Evolutionary conservation across 1,140 invertebrate genomes (phyloP).

Genomic region (Atta texana): DNA sequence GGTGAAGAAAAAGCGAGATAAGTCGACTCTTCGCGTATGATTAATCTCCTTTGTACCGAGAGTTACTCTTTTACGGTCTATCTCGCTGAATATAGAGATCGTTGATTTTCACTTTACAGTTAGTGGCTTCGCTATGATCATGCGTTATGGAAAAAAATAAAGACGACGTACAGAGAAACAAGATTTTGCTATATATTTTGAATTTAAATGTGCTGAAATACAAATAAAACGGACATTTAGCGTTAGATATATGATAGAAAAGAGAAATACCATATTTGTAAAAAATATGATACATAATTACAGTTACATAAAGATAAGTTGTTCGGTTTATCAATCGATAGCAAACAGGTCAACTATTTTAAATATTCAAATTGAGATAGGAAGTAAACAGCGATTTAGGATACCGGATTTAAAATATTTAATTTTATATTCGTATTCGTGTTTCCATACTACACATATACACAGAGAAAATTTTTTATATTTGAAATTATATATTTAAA

Average conservation of each 20-base stretch:
- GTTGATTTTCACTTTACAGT: constrained; percentile 18
- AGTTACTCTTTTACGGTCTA: background rate
- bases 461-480: no score
- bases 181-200: background rate
- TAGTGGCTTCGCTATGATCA: background rate
- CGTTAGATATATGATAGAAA: background rate
- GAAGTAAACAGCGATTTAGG: background rate
- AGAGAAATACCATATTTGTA: background rate
- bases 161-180: background rate
- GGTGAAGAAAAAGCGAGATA: background rate
- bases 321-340: constrained; percentile 41
- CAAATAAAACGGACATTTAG: background rate
- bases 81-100: background rate
- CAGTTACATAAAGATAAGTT: constrained; percentile 24
- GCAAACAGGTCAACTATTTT: constrained; percentile 34
- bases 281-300: constrained; percentile 8
- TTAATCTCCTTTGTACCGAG: constrained; percentile 12
- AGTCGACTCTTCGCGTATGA: background rate
- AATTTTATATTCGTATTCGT: background rate
- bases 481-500: no score
- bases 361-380: background rate
- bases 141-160: background rate
- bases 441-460: background rate
- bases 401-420: background rate
- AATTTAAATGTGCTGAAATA: constrained; percentile 28